A percentile compares a stretch with the other conserved stretches of the same genome.
Evolutionary conservation across 1,140 invertebrate genomes (phyloP).

Genomic region (Leptoteleia sp.): DNA sequence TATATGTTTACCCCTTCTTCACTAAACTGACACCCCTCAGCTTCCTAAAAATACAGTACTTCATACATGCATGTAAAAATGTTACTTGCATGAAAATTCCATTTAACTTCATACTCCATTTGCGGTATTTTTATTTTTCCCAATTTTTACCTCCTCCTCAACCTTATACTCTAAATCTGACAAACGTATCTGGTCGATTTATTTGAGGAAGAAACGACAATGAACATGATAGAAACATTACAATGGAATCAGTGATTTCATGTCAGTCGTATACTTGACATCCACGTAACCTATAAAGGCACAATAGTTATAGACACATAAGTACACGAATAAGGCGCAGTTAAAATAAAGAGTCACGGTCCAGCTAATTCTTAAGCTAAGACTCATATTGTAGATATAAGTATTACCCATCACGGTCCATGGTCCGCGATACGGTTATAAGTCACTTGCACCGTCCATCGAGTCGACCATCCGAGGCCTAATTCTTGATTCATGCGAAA

Average conservation of each 20-base stretch:
- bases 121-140: no score
- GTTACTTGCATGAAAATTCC: no score
- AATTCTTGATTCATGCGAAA: constrained; percentile 51
- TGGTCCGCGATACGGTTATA: constrained; percentile 49
- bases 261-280: constrained; percentile 34
- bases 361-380: constrained; percentile 66
- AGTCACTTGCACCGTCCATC: constrained; percentile 41
- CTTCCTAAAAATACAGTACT: no score
- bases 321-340: constrained; percentile 48
- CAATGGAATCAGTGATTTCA: constrained; percentile 23
- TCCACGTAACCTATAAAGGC: constrained; percentile 45
- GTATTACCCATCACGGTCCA: constrained; percentile 65
- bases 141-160: no score
- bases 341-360: constrained; percentile 73
- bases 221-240: neutral
- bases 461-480: constrained; percentile 44
- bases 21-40: no score
- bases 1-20: no score
- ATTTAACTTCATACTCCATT: no score
- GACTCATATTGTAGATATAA: constrained; percentile 57
- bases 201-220: neutral
- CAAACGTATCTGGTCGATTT: no score
- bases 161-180: no score
- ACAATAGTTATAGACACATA: constrained; percentile 36
- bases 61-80: no score